Conservation (phyloP, 2,888 invertebrate species). For the Rhimphoctona megacephalus region DNA sequence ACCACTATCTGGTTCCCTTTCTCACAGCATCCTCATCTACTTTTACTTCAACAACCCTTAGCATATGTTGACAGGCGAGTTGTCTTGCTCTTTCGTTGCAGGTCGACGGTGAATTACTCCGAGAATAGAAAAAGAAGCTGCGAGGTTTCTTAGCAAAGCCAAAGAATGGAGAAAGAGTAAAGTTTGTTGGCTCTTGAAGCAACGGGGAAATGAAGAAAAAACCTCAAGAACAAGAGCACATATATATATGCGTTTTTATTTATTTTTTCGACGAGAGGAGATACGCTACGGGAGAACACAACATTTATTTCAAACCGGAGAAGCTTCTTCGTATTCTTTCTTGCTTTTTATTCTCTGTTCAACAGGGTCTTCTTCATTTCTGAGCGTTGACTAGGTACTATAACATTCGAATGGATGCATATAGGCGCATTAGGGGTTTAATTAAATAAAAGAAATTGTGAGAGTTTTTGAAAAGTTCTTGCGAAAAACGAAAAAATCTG, state of each 20-base stretch:
- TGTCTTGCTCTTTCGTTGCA: slow-evolving; percentile 10
- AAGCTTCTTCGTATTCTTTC: slow-evolving; percentile 22
- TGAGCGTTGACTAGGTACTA: slow-evolving; percentile 11
- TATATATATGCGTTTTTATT: slow-evolving; percentile 41
- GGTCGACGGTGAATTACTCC: slow-evolving; percentile 40
- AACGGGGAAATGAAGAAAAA: neutral
- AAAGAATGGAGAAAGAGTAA: slow-evolving; percentile 34
- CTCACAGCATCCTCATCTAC: neutral
- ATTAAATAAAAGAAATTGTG: neutral
- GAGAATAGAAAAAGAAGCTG: slow-evolving; percentile 43
- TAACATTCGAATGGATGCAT: slow-evolving; percentile 41
- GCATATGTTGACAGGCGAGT: slow-evolving; percentile 26
- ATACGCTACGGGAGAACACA: slow-evolving; percentile 29
- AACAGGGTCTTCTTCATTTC: slow-evolving; percentile 21
- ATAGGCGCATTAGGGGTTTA: neutral
- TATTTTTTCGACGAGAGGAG: slow-evolving; percentile 32
- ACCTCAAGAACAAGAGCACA: neutral
- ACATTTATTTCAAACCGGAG: slow-evolving; percentile 23
- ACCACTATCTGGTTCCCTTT: neutral
- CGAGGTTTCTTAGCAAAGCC: neutral
- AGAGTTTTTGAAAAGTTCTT: neutral
- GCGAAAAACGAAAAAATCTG: neutral
- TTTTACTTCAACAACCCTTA: neutral
- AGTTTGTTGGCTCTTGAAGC: slow-evolving; percentile 47
- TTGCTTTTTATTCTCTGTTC: slow-evolving; percentile 26